Evolutionary conservation across 1,140 invertebrate species (phyloP).

Genomic region (Lordiphosa clarofinis): DNA sequence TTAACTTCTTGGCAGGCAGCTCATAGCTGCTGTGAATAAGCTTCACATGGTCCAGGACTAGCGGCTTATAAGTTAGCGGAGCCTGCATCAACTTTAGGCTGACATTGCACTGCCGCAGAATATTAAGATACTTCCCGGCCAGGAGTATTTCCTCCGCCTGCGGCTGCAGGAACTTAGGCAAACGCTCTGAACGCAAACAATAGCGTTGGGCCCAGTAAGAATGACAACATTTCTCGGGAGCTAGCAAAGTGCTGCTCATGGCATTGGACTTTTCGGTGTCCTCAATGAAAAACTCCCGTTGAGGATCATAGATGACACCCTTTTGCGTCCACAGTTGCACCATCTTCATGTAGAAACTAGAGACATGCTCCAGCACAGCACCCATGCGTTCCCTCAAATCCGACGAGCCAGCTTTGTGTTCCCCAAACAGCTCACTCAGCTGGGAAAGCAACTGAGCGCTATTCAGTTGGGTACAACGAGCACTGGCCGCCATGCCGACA

Average conservation of each 20-base stretch:
- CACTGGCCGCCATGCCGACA: constrained; percentile 15
- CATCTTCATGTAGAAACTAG: constrained; percentile 56
- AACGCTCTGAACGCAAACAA: constrained; percentile 15
- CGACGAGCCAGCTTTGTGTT: constrained; percentile 8
- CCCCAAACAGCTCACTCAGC: constrained; percentile 24
- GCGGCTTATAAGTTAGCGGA: constrained; percentile 25
- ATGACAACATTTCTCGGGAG: constrained; percentile 47
- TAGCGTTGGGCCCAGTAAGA: constrained; percentile 49
- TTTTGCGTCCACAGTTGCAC: constrained; percentile 63
- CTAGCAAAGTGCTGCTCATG: constrained; percentile 45
- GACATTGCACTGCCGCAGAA: constrained; percentile 54
- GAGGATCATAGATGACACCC: constrained; percentile 42
- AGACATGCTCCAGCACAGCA: constrained; percentile 16
- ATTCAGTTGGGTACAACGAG: constrained; percentile 13
- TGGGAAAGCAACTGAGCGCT: constrained; percentile 39
- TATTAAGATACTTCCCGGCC: constrained; percentile 59
- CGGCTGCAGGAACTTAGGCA: constrained; percentile 39
- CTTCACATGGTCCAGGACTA: constrained; percentile 10
- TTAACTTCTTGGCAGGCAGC: constrained; percentile 42
- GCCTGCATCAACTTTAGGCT: constrained; percentile 37
- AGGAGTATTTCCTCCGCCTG: constrained; percentile 25
- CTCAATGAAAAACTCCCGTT: constrained; percentile 52
- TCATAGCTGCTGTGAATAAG: constrained; percentile 39
- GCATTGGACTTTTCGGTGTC: constrained; percentile 28
- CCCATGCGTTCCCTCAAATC: constrained; percentile 16